Conservation (phyloP, 2,113 vertebrate genomes). For the Phodopus roborovskii region DNA sequence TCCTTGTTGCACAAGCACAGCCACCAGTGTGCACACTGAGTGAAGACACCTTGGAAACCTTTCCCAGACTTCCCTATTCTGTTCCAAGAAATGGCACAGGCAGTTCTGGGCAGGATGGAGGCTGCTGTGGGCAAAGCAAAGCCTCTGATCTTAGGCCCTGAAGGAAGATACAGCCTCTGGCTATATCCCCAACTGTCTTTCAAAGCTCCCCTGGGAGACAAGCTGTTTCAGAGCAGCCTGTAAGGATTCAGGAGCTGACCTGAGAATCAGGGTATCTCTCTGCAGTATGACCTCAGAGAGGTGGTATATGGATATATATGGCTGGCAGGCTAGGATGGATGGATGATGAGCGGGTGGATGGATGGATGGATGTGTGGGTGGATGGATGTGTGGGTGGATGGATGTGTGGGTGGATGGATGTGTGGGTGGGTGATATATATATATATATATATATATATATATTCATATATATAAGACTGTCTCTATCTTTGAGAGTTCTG, state of each 20-base stretch:
- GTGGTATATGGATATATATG: background rate
- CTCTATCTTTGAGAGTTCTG: background rate
- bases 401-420: too few species aligned
- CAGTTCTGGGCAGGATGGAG: background rate
- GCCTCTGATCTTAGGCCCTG: background rate
- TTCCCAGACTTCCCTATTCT: background rate
- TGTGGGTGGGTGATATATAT: too few species aligned
- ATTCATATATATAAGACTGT: background rate
- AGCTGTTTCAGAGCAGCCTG: background rate
- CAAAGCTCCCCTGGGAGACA: background rate
- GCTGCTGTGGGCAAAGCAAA: background rate
- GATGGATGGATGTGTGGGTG: too few species aligned
- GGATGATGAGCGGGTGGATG: too few species aligned
- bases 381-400: too few species aligned
- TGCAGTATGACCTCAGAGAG: background rate
- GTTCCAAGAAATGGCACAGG: rapidly evolving
- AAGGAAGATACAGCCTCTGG: background rate
- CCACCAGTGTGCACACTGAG: rapidly evolving
- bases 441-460: too few species aligned
- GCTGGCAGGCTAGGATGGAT: background rate
- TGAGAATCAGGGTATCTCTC: background rate
- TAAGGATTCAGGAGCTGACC: background rate
- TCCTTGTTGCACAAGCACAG: constrained; percentile 51
- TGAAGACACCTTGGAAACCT: background rate
- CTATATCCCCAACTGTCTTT: background rate